These are phyloP conservation scores for Andrena fulva DNA, from an alignment of 2,888 invertebrate species.

Conservation along the genomic window DNA sequence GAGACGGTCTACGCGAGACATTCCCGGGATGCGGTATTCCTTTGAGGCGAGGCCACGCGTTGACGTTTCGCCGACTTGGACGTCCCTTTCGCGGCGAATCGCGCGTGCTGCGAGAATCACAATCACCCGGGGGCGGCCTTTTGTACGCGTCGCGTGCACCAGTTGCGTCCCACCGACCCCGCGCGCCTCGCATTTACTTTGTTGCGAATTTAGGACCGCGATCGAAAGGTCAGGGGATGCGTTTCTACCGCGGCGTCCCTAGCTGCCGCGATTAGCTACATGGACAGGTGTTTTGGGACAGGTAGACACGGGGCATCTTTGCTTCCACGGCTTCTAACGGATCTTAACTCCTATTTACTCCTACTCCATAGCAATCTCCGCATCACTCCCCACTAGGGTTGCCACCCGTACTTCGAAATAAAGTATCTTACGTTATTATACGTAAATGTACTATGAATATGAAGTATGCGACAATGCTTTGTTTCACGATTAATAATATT, in stretches of 20 bases:
- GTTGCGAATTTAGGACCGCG: constrained; percentile 18
- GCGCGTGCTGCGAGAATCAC: constrained; percentile 46
- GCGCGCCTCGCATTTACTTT: constrained; percentile 23
- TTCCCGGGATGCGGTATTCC: constrained; percentile 68
- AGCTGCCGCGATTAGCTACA: neutral
- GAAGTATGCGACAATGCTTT: no score
- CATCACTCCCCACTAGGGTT: no score
- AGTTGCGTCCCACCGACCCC: constrained; percentile 27
- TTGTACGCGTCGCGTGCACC: constrained; percentile 27
- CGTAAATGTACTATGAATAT: no score
- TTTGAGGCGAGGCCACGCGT: constrained; percentile 69
- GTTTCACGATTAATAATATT: no score
- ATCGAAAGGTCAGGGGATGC: constrained; percentile 28
- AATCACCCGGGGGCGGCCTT: constrained; percentile 18
- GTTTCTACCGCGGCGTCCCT: neutral
- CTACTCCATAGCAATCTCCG: no score
- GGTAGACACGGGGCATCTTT: no score
- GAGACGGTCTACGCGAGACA: constrained; percentile 55
- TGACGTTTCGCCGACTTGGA: constrained; percentile 57
- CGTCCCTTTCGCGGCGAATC: constrained; percentile 64
- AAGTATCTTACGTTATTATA: no score
- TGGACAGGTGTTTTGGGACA: neutral
- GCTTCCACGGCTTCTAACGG: no score
- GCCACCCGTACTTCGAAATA: no score
- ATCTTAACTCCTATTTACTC: no score